Percentiles rank a stretch among this genome's conserved stretches.
phyloP scores from a whole-genome alignment of 2,113 vertebrate species.

The Strix aluco region DNA sequence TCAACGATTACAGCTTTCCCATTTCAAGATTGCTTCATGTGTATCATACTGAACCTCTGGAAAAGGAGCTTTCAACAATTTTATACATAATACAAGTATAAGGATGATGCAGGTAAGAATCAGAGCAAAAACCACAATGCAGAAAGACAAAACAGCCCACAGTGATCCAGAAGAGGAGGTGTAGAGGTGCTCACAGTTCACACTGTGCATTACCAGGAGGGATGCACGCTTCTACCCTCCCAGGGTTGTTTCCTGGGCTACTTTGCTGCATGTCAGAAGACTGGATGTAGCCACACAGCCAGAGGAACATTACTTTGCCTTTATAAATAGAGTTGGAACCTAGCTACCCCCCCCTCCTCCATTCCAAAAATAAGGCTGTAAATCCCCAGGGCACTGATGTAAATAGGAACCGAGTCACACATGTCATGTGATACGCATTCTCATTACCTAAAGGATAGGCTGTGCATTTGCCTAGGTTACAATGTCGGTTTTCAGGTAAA shows the following conservation, averaged over 20 bases:
- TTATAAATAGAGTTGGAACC: conserved; percentile 32
- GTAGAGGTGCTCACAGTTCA: not conserved
- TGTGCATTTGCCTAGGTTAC: not conserved
- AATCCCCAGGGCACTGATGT: conserved; percentile 30
- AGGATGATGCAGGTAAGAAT: not conserved
- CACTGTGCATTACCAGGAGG: rapidly evolving
- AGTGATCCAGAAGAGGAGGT: not conserved
- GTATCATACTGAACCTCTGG: not conserved
- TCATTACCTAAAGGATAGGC: not conserved
- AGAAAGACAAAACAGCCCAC: not conserved
- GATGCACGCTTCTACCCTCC: not conserved
- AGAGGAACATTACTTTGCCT: not conserved
- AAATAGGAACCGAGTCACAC: conserved; percentile 10
- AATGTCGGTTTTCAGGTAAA: not conserved
- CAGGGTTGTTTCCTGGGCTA: not conserved
- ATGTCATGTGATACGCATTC: not conserved
- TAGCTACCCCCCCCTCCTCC: not conserved
- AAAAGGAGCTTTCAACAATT: not conserved
- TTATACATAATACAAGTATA: not conserved
- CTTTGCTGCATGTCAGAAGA: not conserved
- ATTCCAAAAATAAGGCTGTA: conserved; percentile 55
- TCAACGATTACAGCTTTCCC: not conserved
- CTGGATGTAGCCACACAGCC: not conserved
- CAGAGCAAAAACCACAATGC: not conserved
- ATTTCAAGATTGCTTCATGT: not conserved